Percentiles rank a stretch among this genome's conserved stretches.
phyloP scores from a whole-genome alignment of 1,140 invertebrate genomes.

The Heliconius hewitsoni region DNA sequence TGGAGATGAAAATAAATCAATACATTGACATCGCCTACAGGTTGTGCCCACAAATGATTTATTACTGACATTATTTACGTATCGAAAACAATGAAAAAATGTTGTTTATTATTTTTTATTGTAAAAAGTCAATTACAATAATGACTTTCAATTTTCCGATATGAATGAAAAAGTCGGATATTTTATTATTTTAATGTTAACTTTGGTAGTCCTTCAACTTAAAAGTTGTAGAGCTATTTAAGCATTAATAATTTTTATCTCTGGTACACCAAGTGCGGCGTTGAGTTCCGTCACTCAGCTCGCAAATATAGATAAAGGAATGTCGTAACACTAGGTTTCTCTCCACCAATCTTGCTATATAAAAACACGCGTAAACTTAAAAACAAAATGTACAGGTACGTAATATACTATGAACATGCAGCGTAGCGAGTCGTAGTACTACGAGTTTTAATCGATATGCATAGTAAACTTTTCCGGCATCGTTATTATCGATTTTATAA shows the following conservation, averaged over 20 bases:
- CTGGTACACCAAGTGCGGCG: neutral
- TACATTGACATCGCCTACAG: conserved; percentile 69
- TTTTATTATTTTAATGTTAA: neutral
- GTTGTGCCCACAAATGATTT: conserved; percentile 38
- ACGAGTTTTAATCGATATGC: neutral
- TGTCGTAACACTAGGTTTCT: too few species aligned
- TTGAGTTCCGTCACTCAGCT: neutral
- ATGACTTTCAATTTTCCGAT: neutral
- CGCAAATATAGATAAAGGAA: neutral
- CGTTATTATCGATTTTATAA: conserved; percentile 1
- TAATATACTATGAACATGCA: neutral
- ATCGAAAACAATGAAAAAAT: neutral
- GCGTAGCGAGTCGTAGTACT: conserved; percentile 9
- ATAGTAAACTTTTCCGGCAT: neutral
- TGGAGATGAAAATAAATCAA: conserved; percentile 71
- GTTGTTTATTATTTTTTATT: neutral
- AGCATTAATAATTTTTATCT: neutral
- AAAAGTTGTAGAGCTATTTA: neutral
- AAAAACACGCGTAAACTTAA: neutral
- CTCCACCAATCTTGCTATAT: neutral
- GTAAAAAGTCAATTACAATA: neutral
- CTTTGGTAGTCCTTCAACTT: neutral
- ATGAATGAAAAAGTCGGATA: neutral
- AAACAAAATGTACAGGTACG: neutral
- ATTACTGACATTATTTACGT: neutral